Base-by-base conservation (phyloP, 2,113 vertebrate genomes). In the Cheilinus undulatus region DNA sequence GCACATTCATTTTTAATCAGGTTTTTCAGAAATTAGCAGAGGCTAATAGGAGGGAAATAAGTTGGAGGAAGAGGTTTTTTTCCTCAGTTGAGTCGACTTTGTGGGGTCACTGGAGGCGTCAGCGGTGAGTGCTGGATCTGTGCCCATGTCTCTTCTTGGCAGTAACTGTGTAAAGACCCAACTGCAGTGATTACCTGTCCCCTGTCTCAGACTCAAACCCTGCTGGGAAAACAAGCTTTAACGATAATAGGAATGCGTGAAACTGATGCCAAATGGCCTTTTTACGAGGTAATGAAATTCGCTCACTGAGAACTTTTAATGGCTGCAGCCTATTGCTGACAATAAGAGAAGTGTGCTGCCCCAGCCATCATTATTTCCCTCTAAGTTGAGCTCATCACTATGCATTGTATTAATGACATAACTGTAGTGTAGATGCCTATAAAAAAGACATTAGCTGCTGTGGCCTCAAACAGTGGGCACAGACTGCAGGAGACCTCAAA, bases 281-380 rank as follows among this genome's bases (percentile, higher is more conserved):
- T 92, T 91, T 91, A 91, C 69, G 72, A 88, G 79, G 26, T 80
- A 63, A 86, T 78, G 80, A 88, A 88, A 76, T 79, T 58, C 49
- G 23, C 82, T 79, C 49, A 28, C 28, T 63, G 71, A 82, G 65
- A 80, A 62, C 68, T 83, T 84, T 80, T 81, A 87, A 85, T 80
- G 66, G 73, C 9, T 11, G 17, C 65, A 67, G 60, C 32, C 72
- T 77, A 73, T 82, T 83, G 82, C 68, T 17, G 66, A 83, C 82
- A 75, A 78, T 73, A 69, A 64, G 73, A 70, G 71, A 76, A 80
- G 83, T 51, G 70, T 78, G 80, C 73, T 40, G 59, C 69, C 63
- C 78, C 69, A 69, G n/a, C 66, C 57, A 50, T 57, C 60, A 70
- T 64, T 34, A 69, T 73, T 60, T 66, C 48, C 42, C 75, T 80